These are phyloP conservation scores for Morphnarchus princeps DNA, from an alignment of 2,113 vertebrate species.

Conservation along the genomic window DNA sequence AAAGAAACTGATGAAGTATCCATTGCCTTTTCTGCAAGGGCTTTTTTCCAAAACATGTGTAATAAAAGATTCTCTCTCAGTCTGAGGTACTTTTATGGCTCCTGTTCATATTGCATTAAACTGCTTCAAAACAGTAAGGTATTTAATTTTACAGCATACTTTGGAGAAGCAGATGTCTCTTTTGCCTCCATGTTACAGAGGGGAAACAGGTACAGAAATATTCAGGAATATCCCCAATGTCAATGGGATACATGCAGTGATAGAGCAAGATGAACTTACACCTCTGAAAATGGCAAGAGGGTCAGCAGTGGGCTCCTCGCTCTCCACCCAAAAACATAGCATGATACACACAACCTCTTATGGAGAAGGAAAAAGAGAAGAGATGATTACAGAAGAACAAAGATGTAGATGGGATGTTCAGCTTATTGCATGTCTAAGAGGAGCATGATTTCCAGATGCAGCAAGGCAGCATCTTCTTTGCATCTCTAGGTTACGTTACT, in stretches of 20 bases:
- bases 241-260: rapidly evolving
- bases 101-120: not conserved
- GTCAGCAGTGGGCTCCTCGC: not conserved
- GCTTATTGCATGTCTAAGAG: not conserved
- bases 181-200: not conserved
- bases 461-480: not conserved
- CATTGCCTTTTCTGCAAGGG: not conserved
- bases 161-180: not conserved
- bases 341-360: not conserved
- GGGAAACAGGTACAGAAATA: not conserved
- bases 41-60: not conserved
- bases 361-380: not conserved
- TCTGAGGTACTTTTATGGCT: not conserved
- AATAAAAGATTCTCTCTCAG: not conserved
- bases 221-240: not conserved
- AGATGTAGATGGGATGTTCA: not conserved
- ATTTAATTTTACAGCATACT: not conserved
- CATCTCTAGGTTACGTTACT: not conserved
- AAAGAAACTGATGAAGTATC: not conserved
- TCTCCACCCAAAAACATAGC: not conserved
- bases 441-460: not conserved
- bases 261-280: not conserved
- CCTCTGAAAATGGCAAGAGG: not conserved
- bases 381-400: not conserved
- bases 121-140: not conserved